A percentile compares a stretch with the other conserved stretches of the same genome.
Conservation (phyloP, 2,797 vertebrate genomes). For the Ptychobarbus kaznakovi region DNA sequence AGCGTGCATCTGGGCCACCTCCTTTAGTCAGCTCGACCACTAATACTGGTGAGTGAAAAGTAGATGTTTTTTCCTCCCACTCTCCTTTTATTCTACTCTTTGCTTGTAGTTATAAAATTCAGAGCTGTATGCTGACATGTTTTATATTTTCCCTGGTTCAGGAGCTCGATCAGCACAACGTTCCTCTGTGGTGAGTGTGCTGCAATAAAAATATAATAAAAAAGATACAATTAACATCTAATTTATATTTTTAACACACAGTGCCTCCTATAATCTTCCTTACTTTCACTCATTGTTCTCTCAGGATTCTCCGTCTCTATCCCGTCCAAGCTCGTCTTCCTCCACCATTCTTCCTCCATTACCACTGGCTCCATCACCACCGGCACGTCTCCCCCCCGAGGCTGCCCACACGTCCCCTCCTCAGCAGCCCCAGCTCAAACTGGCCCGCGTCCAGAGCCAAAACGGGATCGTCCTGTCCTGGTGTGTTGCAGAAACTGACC, state of each 20-base stretch:
- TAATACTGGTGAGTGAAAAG: constrained; percentile 68
- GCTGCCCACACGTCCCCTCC: constrained; percentile 88
- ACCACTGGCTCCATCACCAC: constrained; percentile 82
- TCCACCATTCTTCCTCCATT: constrained; percentile 76
- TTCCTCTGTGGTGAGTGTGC: constrained; percentile 34
- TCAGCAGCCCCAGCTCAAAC: constrained; percentile 96
- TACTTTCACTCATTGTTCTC: background rate
- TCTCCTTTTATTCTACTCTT: background rate
- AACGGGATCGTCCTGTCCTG: constrained; percentile 97
- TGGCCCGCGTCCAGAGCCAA: constrained; percentile 94
- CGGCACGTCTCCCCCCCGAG: constrained; percentile 86
- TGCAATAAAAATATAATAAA: background rate
- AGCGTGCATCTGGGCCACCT: constrained; percentile 65
- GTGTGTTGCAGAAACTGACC: constrained; percentile 93
- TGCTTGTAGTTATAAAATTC: background rate
- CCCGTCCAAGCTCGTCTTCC: constrained; percentile 64
- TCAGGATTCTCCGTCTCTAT: constrained; percentile 74
- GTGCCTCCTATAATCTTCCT: background rate
- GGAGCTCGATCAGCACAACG: constrained; percentile 33
- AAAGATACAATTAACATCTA: background rate
- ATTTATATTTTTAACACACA: background rate
- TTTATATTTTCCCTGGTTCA: background rate
- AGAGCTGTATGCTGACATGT: background rate
- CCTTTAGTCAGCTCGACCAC: constrained; percentile 67
- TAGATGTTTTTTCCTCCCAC: background rate